Evolutionary conservation across 2,888 invertebrate species (phyloP).

Genomic region (Tipula unca): DNA sequence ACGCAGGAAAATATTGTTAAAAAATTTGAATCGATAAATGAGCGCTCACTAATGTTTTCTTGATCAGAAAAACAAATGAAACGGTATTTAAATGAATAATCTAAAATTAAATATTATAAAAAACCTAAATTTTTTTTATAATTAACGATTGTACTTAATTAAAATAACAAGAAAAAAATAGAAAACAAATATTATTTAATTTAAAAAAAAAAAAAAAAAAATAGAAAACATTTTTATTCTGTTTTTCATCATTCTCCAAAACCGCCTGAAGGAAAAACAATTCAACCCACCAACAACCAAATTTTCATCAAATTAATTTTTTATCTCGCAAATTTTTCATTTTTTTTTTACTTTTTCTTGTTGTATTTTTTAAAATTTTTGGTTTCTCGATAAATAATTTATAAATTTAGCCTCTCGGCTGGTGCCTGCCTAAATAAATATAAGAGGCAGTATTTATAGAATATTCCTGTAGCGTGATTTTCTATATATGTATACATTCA

Average conservation of each 20-base stretch:
- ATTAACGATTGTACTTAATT: neutral
- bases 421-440: neutral
- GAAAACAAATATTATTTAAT: neutral
- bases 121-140: neutral
- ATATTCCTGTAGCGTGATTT: neutral
- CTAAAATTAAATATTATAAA: neutral
- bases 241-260: neutral
- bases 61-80: neutral
- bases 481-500: neutral
- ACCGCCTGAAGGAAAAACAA: neutral
- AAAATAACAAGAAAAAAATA: neutral
- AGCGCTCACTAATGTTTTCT: neutral
- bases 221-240: neutral
- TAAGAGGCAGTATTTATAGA: neutral
- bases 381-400: neutral
- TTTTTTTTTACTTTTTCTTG: neutral
- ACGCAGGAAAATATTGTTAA: neutral
- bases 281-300: neutral
- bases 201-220: neutral
- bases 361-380: neutral
- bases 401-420: neutral
- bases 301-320: neutral
- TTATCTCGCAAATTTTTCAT: neutral
- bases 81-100: neutral
- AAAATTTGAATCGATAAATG: neutral